Conservation (phyloP, 2,113 vertebrate species). For the Pangasianodon gigas region DNA sequence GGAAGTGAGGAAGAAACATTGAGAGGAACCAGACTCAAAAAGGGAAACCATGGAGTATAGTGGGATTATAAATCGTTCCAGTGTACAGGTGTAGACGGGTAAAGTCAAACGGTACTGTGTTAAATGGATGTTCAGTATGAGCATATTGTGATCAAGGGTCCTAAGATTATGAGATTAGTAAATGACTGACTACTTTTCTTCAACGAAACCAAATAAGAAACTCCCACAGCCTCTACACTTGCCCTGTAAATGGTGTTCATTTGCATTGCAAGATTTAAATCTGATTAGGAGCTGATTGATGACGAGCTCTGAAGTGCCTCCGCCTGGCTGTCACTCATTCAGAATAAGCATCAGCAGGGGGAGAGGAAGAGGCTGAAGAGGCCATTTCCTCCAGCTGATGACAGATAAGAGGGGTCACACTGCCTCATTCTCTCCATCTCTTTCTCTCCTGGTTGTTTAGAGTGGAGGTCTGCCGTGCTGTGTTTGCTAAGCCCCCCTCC, state of each 20-base stretch:
- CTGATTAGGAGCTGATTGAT: slow-evolving; percentile 3
- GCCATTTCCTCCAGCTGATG: slow-evolving; percentile 49
- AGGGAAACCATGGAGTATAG: not conserved
- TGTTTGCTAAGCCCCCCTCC: slow-evolving; percentile 44
- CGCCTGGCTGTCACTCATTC: slow-evolving; percentile 29
- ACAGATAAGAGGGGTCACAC: slow-evolving; percentile 46
- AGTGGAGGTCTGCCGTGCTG: slow-evolving; percentile 4
- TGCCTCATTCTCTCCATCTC: slow-evolving; percentile 10
- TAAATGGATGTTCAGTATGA: not conserved
- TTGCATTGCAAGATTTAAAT: slow-evolving; percentile 10
- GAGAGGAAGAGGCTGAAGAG: slow-evolving; percentile 47
- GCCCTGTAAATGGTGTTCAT: not conserved
- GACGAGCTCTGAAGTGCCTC: not conserved
- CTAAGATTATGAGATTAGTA: not conserved
- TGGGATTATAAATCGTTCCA: not conserved
- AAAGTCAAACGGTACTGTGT: not conserved
- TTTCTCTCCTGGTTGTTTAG: slow-evolving; percentile 30
- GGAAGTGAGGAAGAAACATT: not conserved
- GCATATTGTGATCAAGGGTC: not conserved
- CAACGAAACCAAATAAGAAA: not conserved
- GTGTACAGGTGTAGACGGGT: not conserved
- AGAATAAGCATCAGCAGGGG: slow-evolving; percentile 33
- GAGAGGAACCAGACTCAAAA: not conserved
- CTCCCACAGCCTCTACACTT: not conserved
- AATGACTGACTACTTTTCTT: not conserved